A percentile compares a stretch with the other conserved stretches of the same genome.
Conservation (phyloP, 2,113 vertebrate species). For the Calonectris borealis region DNA sequence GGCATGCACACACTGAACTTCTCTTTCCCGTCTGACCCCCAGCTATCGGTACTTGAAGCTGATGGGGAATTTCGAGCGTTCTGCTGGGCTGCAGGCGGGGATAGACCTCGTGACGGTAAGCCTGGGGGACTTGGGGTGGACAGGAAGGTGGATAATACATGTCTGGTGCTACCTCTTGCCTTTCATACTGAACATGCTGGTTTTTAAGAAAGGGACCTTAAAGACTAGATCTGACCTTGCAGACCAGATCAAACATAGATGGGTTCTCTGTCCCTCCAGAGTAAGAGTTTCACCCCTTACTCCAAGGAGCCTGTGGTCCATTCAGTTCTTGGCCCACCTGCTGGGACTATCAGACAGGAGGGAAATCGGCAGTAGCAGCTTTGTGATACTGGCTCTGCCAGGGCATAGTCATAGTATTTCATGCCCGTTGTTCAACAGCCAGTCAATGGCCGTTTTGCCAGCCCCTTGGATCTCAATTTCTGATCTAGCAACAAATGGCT, state of each 20-base stretch:
- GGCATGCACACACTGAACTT: neutral
- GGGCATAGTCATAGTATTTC: neutral
- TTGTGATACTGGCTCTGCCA: neutral
- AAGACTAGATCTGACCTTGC: neutral
- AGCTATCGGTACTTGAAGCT: constrained; percentile 88
- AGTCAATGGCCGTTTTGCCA: neutral
- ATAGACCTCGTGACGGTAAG: constrained; percentile 85
- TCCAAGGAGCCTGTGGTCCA: neutral
- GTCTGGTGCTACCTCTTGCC: neutral
- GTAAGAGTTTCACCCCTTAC: neutral
- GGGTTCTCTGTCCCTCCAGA: neutral
- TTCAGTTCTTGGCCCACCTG: neutral
- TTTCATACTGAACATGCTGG: neutral
- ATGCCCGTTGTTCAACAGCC: neutral
- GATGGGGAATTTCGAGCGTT: constrained; percentile 89
- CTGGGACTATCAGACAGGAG: neutral
- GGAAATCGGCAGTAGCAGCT: neutral
- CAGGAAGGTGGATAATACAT: neutral
- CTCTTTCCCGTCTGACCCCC: neutral
- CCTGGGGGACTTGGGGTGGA: neutral
- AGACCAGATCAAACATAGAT: neutral
- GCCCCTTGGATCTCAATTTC: neutral
- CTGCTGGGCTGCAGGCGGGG: constrained; percentile 92
- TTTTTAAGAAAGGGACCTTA: neutral
- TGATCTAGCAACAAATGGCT: neutral